Evolutionary conservation across 2,113 vertebrate genomes (phyloP).

Genomic region (Ammodramus savannarum): DNA sequence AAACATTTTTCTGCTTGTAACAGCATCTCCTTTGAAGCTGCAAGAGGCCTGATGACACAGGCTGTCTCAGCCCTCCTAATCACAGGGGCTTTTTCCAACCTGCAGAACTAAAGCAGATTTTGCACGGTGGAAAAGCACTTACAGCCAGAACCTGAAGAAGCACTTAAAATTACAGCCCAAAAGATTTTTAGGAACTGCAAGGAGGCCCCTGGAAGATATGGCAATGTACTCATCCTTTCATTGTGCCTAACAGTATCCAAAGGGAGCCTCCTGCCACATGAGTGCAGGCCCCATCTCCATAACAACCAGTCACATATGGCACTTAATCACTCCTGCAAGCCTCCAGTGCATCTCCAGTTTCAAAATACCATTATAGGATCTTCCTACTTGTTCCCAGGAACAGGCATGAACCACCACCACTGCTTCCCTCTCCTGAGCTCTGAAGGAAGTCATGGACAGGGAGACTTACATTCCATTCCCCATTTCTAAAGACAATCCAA

Average conservation of each 20-base stretch:
- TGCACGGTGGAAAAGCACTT: not conserved
- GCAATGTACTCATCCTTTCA: not conserved
- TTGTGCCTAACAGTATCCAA: not conserved
- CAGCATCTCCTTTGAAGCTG: not conserved
- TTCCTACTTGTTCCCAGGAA: not conserved
- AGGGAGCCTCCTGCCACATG: not conserved
- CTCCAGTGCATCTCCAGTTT: not conserved
- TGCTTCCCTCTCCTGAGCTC: not conserved
- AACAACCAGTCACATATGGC: constrained; percentile 29
- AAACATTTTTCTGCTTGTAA: not conserved
- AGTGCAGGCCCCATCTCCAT: not conserved
- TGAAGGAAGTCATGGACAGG: not conserved
- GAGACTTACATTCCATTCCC: not conserved
- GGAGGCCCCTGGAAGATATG: not conserved
- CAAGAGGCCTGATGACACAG: not conserved
- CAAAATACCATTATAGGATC: not conserved
- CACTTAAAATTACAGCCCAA: not conserved
- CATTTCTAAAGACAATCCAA: not conserved
- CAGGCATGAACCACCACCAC: not conserved
- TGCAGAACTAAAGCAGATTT: not conserved
- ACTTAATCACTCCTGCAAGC: not conserved
- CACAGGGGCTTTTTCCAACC: accelerated
- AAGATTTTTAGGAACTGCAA: not conserved
- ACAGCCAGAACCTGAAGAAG: not conserved
- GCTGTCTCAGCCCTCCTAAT: not conserved